These are phyloP conservation scores for Aromia moschata DNA, from an alignment of 2,888 invertebrate species.

Conservation along the genomic window DNA sequence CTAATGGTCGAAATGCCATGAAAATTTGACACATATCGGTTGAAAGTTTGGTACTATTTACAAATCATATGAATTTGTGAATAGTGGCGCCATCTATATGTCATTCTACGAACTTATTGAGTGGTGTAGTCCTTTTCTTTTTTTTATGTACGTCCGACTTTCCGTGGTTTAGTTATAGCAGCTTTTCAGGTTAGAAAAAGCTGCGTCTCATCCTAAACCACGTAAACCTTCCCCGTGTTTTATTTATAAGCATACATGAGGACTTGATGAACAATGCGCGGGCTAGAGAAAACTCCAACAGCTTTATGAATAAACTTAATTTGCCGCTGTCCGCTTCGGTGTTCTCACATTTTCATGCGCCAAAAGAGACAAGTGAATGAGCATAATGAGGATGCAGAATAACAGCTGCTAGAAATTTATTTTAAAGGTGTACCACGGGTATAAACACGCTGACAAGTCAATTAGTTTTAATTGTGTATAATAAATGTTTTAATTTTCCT, in stretches of 20 bases:
- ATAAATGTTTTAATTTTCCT: constrained; percentile 21
- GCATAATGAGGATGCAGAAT: constrained; percentile 8
- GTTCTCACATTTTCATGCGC: constrained; percentile 13
- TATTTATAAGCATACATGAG: background rate
- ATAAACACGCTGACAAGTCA: constrained; percentile 20
- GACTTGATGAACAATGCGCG: background rate
- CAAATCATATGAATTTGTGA: too few relatives aligned
- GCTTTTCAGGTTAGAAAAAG: too few relatives aligned
- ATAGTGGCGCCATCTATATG: too few relatives aligned
- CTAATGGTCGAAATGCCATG: too few relatives aligned
- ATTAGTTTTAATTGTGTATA: constrained; percentile 20
- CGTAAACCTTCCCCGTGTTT: background rate
- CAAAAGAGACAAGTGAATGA: constrained; percentile 14
- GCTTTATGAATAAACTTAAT: constrained; percentile 1
- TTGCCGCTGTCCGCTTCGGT: constrained; percentile 3
- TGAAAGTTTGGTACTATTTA: too few relatives aligned
- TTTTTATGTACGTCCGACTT: too few relatives aligned
- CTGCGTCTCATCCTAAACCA: too few relatives aligned
- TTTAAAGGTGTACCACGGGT: constrained; percentile 14
- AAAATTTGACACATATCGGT: too few relatives aligned
- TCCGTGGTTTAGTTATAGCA: too few relatives aligned
- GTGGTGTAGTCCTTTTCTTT: too few relatives aligned
- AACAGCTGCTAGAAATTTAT: constrained; percentile 17
- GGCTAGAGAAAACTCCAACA: background rate
- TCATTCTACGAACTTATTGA: too few relatives aligned